Conservation (phyloP, 1,140 invertebrate species). For the Zaprionus ghesquierei region DNA sequence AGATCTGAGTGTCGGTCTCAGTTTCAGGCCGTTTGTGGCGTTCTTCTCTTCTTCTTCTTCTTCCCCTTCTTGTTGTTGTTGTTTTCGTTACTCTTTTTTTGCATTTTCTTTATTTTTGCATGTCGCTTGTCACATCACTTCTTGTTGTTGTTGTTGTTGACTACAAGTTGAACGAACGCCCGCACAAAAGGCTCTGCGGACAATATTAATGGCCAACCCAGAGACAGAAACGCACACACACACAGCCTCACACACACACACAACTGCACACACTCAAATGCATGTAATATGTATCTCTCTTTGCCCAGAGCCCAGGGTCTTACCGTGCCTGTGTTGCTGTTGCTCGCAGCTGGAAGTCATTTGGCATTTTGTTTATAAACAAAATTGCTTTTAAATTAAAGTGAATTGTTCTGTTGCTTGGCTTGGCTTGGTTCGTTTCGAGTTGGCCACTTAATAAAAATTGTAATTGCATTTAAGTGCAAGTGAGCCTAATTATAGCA, state of each 20-base stretch:
- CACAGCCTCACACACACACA: not conserved
- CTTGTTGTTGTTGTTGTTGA: slow-evolving; percentile 22
- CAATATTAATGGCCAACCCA: slow-evolving; percentile 38
- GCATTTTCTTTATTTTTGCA: slow-evolving; percentile 57
- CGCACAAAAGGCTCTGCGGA: slow-evolving; percentile 36
- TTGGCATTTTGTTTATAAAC: slow-evolving; percentile 31
- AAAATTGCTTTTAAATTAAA: slow-evolving; percentile 25
- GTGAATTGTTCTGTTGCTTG: slow-evolving; percentile 17
- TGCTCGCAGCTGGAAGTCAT: slow-evolving; percentile 23
- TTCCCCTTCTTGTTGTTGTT: slow-evolving; percentile 18
- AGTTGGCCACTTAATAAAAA: not conserved
- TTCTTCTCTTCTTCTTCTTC: slow-evolving; percentile 43
- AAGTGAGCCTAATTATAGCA: not conserved
- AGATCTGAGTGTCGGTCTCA: slow-evolving; percentile 33
- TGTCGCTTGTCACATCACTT: slow-evolving; percentile 35
- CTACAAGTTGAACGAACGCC: slow-evolving; percentile 48
- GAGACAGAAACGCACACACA: not conserved
- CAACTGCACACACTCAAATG: not conserved
- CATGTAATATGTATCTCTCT: not conserved
- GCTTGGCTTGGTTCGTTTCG: too few species aligned
- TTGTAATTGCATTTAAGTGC: not conserved
- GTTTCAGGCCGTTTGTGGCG: slow-evolving; percentile 37
- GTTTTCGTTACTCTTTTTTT: slow-evolving; percentile 48
- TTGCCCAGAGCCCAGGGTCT: not conserved
- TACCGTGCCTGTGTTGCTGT: not conserved